phyloP scores from a whole-genome alignment of 2,888 invertebrate species.

The Ophion slaviceki region DNA sequence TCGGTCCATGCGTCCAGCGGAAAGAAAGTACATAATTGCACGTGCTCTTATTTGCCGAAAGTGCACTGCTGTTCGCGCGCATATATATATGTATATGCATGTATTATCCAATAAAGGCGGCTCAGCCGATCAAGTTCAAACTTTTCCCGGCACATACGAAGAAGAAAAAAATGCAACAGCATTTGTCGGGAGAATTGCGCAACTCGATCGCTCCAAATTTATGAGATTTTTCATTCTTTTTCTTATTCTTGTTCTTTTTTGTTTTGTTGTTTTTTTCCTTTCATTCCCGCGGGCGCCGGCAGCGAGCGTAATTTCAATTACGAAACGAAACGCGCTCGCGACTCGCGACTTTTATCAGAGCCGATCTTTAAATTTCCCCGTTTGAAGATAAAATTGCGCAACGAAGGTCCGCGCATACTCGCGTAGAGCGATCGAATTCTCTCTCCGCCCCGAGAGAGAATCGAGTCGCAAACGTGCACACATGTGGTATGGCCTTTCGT shows the following conservation, averaged over 20 bases:
- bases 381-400: background rate
- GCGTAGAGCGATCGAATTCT: background rate
- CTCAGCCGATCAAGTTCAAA: background rate
- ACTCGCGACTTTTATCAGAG: conserved; percentile 1
- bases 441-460: background rate
- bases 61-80: background rate
- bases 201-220: background rate
- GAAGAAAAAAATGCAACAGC: background rate
- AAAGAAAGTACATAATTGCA: background rate
- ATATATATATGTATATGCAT: background rate
- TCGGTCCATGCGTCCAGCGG: background rate
- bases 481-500: background rate
- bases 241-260: background rate
- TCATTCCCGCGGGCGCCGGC: background rate
- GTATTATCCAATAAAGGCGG: background rate
- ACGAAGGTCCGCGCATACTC: background rate
- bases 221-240: background rate
- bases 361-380: background rate
- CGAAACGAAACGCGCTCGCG: conserved; percentile 1
- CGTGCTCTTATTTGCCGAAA: background rate
- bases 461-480: background rate
- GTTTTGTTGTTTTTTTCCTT: background rate
- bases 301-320: background rate
- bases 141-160: background rate
- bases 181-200: background rate